These are phyloP conservation scores for Melanotaenia trifasciata DNA, from an alignment of 2,797 vertebrate genomes.

Conservation along the genomic window DNA sequence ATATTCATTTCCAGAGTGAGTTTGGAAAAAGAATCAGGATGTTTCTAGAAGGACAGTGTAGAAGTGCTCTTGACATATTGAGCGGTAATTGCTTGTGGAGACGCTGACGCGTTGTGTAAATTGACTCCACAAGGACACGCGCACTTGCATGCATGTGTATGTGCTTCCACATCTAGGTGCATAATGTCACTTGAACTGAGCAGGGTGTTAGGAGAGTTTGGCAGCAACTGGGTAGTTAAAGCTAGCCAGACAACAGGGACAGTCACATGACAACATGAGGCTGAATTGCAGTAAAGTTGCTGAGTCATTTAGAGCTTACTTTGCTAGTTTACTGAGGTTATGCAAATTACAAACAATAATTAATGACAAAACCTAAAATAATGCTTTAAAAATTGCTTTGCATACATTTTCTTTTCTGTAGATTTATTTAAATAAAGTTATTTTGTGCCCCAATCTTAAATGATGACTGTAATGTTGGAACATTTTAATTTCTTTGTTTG, in stretches of 20 bases:
- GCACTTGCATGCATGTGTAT: not conserved
- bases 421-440: not conserved
- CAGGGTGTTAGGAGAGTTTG: slow-evolving; percentile 48
- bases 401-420: not conserved
- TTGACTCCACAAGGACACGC: slow-evolving; percentile 45
- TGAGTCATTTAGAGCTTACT: slow-evolving; percentile 6
- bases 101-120: slow-evolving; percentile 49
- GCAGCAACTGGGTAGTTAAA: slow-evolving; percentile 55
- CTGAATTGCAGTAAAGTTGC: slow-evolving; percentile 38
- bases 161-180: slow-evolving; percentile 10
- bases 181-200: slow-evolving; percentile 54
- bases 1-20: not conserved
- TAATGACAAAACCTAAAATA: not conserved
- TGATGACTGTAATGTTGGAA: not conserved
- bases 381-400: not conserved
- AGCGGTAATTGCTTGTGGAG: slow-evolving; percentile 52
- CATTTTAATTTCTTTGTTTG: too few relatives aligned
- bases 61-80: slow-evolving; percentile 19
- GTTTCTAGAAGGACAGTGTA: slow-evolving; percentile 42
- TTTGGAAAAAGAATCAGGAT: slow-evolving; percentile 5
- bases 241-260: slow-evolving; percentile 17
- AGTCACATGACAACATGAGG: slow-evolving; percentile 49
- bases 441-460: not conserved
- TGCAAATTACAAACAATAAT: not conserved
- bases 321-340: not conserved